These are phyloP conservation scores for Seriola rivoliana DNA, from an alignment of 2,113 vertebrate genomes.

Conservation along the genomic window DNA sequence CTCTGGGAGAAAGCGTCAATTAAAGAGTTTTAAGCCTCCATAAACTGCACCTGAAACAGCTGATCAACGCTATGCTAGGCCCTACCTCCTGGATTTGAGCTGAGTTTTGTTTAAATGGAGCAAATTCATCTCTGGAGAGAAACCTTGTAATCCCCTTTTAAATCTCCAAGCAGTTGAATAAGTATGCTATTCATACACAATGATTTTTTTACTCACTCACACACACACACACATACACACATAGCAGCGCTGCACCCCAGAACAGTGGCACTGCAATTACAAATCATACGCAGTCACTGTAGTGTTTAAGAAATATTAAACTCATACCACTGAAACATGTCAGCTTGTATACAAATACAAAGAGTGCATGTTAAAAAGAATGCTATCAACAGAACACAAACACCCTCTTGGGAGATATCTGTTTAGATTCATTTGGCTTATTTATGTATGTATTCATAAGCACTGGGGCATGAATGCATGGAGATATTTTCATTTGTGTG, in stretches of 20 bases:
- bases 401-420: slow-evolving; percentile 50
- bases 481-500: slow-evolving; percentile 71
- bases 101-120: slow-evolving; percentile 78
- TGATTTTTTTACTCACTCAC: slow-evolving; percentile 28
- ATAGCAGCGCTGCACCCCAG: background rate
- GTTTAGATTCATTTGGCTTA: slow-evolving; percentile 60
- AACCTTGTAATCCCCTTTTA: slow-evolving; percentile 71
- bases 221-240: slow-evolving; percentile 1
- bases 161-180: slow-evolving; percentile 76
- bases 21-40: slow-evolving; percentile 83
- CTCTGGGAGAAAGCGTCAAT: slow-evolving; percentile 76
- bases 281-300: slow-evolving; percentile 41
- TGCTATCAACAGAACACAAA: slow-evolving; percentile 49
- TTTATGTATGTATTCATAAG: slow-evolving; percentile 66
- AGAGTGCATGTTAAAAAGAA: slow-evolving; percentile 34
- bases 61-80: slow-evolving; percentile 64
- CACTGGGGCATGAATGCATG: slow-evolving; percentile 60
- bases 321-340: slow-evolving; percentile 32
- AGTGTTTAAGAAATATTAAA: slow-evolving; percentile 52
- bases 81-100: slow-evolving; percentile 65
- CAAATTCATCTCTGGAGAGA: slow-evolving; percentile 80
- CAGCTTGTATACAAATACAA: slow-evolving; percentile 48
- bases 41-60: slow-evolving; percentile 83
- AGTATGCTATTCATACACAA: slow-evolving; percentile 68
- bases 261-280: slow-evolving; percentile 27